A percentile compares a stretch with the other conserved stretches of the same genome.
phyloP scores from a whole-genome alignment of 2,888 invertebrate species.

The Listrodromus nycthemerus region DNA sequence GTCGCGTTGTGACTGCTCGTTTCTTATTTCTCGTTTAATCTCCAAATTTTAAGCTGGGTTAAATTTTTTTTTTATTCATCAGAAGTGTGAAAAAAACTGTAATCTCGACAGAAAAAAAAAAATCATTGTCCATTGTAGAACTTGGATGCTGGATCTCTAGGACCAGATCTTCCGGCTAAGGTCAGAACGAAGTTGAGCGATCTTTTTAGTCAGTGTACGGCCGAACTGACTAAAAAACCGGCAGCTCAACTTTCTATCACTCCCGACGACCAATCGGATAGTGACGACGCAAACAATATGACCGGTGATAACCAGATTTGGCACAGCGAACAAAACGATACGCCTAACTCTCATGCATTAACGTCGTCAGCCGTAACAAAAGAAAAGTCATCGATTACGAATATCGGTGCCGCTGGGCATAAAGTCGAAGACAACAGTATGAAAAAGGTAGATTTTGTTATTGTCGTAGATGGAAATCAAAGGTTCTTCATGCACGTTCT shows the following conservation, averaged over 20 bases:
- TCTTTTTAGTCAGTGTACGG: conserved; percentile 79
- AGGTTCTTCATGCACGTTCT: conserved; percentile 33
- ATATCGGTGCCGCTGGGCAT: conserved; percentile 76
- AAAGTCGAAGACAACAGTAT: conserved; percentile 80
- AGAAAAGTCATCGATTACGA: conserved; percentile 80
- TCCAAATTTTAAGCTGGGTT: not conserved
- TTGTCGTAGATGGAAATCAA: conserved; percentile 22
- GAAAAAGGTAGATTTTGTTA: conserved; percentile 79
- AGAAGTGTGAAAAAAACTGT: conserved; percentile 52
- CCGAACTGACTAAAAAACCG: conserved; percentile 79
- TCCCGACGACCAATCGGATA: conserved; percentile 82
- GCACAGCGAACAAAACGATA: conserved; percentile 78
- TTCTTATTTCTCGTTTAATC: not conserved
- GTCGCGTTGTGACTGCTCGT: conserved; percentile 5
- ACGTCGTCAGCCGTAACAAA: conserved; percentile 77
- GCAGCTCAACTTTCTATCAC: conserved; percentile 78
- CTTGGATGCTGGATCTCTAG: conserved; percentile 81
- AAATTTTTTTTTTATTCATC: not conserved
- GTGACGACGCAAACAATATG: conserved; percentile 80
- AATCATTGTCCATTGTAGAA: conserved; percentile 79
- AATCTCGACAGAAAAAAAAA: conserved; percentile 74
- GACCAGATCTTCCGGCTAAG: conserved; percentile 80
- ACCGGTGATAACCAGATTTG: conserved; percentile 78
- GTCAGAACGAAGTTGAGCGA: conserved; percentile 79
- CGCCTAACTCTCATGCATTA: conserved; percentile 79